Conservation (phyloP, 2,113 vertebrate species). For the Cyanistes caeruleus region DNA sequence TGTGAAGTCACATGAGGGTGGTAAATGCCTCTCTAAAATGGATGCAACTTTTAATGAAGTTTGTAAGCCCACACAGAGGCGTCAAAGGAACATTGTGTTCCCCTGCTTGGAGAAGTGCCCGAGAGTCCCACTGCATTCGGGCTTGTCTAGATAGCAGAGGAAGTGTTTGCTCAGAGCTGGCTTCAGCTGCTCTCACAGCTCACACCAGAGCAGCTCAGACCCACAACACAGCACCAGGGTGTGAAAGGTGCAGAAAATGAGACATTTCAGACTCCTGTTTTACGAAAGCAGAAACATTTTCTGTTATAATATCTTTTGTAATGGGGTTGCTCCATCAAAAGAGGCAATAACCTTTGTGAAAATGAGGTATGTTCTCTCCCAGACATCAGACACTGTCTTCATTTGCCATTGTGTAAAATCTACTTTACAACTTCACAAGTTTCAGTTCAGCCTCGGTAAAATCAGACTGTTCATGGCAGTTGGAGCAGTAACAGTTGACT, state of each 20-base stretch:
- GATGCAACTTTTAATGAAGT: background rate
- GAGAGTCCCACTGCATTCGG: background rate
- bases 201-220: background rate
- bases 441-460: background rate
- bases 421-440: background rate
- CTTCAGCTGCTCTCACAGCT: background rate
- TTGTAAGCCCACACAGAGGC: background rate
- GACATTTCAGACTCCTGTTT: background rate
- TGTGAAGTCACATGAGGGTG: background rate
- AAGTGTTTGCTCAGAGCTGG: background rate
- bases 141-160: background rate
- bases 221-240: background rate
- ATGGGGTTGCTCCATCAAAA: background rate
- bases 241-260: background rate
- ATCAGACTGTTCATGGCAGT: background rate
- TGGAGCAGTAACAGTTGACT: background rate
- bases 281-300: background rate
- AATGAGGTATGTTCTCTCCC: background rate
- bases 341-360: background rate
- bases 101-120: slow-evolving; percentile 37
- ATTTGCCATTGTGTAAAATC: background rate
- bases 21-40: background rate
- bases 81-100: slow-evolving; percentile 22
- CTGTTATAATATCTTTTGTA: background rate
- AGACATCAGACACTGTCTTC: background rate